Base-by-base conservation (phyloP, 2,113 vertebrate genomes). In the Paralichthys olivaceus region DNA sequence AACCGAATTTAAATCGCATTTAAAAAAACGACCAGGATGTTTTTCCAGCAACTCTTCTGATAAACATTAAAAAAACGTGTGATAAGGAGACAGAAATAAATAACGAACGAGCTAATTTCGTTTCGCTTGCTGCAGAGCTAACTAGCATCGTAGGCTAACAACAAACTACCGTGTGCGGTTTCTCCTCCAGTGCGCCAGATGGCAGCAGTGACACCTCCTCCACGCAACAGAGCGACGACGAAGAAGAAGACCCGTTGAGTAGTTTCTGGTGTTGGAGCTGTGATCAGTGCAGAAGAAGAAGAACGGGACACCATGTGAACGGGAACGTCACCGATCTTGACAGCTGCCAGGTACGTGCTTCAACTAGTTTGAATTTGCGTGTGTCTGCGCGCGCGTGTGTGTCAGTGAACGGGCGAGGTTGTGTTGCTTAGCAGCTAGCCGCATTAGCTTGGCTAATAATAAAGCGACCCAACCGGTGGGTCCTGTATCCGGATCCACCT, bases 121-220 rank as follows among this genome's bases (percentile, higher is more conserved):
- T n/a, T 17, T 29, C 4, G 25, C 11, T 56, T 32, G 55, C 61
- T 4, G 12, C n/a, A 7, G 4, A 20, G 69, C 83, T 73, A 69
- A 47, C 63, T 77, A 74, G 64, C 66, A 7, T 26, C 0, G 22
- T 1, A 61, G 1, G 80, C 64, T 77, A 75, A 72, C 69, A 63
- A 3, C 26, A 69, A 75, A n/a, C 49, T 53, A 1, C 49, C 20
- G 45, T 5, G 4, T 47, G 49, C 20, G 14, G 49, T 8, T 20
- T n/a, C 0, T 14, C 51, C n/a, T 71, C 77, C 68, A 20, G 2
- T 20, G 62, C 63, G 32, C 55, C 22, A 0, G 7, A 12, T 23
- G 69, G 17, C 4, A 69, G 61, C 6, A 17, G 12, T 3, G 2
- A 3, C 0, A 40, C 40, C 34, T 34, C 22, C 54, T 14, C 6